Evolutionary conservation across 2,113 vertebrate genomes (phyloP), one percentile per base, ranked within the genome.

Genomic region (Myotis brandtii): DNA sequence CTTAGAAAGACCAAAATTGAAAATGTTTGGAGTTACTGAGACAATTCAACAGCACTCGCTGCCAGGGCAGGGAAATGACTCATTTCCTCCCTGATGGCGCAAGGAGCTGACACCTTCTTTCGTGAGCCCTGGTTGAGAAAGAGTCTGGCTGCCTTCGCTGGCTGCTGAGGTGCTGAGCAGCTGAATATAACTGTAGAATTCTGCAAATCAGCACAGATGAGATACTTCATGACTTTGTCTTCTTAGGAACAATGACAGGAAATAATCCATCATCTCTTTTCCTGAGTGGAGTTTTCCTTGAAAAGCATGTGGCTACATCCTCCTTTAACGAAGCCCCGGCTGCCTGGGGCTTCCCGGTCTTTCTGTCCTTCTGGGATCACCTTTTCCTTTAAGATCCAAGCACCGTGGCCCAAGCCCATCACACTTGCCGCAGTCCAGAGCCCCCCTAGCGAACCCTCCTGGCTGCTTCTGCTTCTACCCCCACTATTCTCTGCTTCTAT

Each of bases 161-260:
- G 56, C 27, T 52, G 27, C 37, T 8, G 56, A 86, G 88, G 50
- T 95, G 92, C 94, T 95, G 96, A 96, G 85, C 95, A 86, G 93
- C 76, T 82, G 34, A 89, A 75, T 73, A 34, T 37, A 73, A 69
- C 11, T 50, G 1, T 54, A 40, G 62, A 97, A 85, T 88, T 80
- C 84, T 73, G 6, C 34, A 92, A 72, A 87, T 97, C 96, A 88
- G 96, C 96, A 91, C 5, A 84, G 88, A 48, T 27, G 37, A 52
- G 18, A 62, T 9, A 9, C 13, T 67, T 20, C 27, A 9, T 21
- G 46, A 83, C 27, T 59, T 27, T 48, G 67, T 43, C 66, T 79
- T 94, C 48, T 40, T 46, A 94, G 85, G 69, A 92, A 89, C 46
- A 86, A 76, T 64, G 54, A 27, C 6, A 88, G 96, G 83, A 91